Base-by-base conservation (phyloP, 2,888 invertebrate species). In the Eretmocerus hayati region DNA sequence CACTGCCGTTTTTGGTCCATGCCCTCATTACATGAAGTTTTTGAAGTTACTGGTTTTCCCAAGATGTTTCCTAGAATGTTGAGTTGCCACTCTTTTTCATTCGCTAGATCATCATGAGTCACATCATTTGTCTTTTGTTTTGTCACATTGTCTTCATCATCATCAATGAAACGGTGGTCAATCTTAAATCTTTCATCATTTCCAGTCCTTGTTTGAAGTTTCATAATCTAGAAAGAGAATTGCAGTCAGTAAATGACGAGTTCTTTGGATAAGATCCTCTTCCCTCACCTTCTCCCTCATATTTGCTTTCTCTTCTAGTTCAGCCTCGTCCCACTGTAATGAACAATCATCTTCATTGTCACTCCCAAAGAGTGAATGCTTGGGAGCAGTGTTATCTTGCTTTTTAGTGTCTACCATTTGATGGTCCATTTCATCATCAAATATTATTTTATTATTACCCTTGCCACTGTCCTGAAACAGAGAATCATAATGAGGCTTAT, bases 121-220 rank as follows among this genome's bases (percentile, higher is more conserved):
- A n/a, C n/a, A n/a, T n/a, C n/a, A n/a, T n/a, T n/a, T n/a, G n/a
- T n/a, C n/a, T n/a, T n/a, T n/a, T n/a, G n/a, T n/a, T n/a, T n/a
- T n/a, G n/a, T n/a, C n/a, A n/a, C n/a, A n/a, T n/a, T n/a, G n/a
- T n/a, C n/a, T n/a, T n/a, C n/a, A n/a, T 77, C 75, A 40, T 78
- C 77, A 41, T 85, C 83, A 42, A 81, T 71, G 69, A 90, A 90
- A 57, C 84, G 79, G 60, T 82, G 77, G 72, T 87, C 85, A 62
- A 90, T 74, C 56, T 75, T 73, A 72, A 90, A 90, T 63, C 90
- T 78, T 61, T 83, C 78, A 73, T 90, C 90, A 65, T 83, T 80
- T 65, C 84, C 84, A 71, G 79, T 82, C 61, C 78, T 79, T 39
- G 81, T 78, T 75, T 89, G 85, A 58, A 89, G 75, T 70, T 82